These are phyloP conservation scores for Sparus aurata DNA, from an alignment of 2,797 vertebrate species.

Conservation along the genomic window DNA sequence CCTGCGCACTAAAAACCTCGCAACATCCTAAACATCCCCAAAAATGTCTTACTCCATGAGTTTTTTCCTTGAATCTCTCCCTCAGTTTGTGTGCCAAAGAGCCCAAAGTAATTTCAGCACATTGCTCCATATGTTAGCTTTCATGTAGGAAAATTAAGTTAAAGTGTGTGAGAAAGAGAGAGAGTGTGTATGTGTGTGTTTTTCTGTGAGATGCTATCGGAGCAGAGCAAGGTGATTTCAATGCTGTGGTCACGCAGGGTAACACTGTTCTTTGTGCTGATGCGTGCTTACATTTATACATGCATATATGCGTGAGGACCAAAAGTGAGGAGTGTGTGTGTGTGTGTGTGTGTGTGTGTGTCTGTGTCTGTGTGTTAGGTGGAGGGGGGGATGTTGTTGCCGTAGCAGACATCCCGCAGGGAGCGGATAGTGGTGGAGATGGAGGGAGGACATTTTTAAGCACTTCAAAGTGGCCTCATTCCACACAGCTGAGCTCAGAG, in stretches of 20 bases:
- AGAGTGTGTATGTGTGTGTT: constrained; percentile 13
- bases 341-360: constrained; percentile 28
- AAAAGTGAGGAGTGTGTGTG: neutral
- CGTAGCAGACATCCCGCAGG: constrained; percentile 72
- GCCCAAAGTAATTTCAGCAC: constrained; percentile 1
- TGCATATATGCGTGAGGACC: constrained; percentile 19
- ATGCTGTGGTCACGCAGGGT: constrained; percentile 18
- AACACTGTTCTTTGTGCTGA: constrained; percentile 25
- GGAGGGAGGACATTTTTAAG: constrained; percentile 72
- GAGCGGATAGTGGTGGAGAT: constrained; percentile 62
- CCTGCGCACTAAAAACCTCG: neutral
- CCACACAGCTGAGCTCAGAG: constrained; percentile 79
- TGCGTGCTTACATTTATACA: constrained; percentile 36
- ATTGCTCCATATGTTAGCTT: constrained; percentile 9
- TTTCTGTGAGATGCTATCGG: constrained; percentile 25
- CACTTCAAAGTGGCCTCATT: constrained; percentile 81
- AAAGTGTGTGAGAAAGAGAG: neutral
- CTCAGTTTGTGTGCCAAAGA: neutral
- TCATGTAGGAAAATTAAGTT: constrained; percentile 11
- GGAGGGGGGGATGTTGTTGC: constrained; percentile 62
- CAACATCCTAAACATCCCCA: neutral
- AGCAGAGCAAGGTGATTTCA: constrained; percentile 15
- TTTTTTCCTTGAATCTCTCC: neutral
- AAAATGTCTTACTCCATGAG: neutral
- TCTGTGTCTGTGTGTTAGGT: constrained; percentile 23